Evolutionary conservation across 92 coral and sea anemone species (phyloP).

Genomic region (Parazoanthus swiftii): DNA sequence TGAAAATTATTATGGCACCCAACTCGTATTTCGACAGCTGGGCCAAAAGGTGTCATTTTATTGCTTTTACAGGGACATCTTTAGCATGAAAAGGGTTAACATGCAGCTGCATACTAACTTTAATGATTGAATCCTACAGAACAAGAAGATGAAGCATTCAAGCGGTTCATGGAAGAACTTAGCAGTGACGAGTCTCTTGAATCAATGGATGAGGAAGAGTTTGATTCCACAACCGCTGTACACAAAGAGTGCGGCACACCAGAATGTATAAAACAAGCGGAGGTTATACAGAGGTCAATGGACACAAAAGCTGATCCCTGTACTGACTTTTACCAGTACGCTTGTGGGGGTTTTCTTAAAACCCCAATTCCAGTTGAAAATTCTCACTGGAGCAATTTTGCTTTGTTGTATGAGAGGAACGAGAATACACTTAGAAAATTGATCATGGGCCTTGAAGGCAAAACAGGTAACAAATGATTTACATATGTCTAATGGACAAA

Average conservation of each 20-base stretch:
- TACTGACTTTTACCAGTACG: slow-evolving; percentile 46
- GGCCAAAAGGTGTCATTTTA: too few relatives aligned
- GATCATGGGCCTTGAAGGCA: slow-evolving; percentile 10
- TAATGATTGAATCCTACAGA: background rate
- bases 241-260: slow-evolving; percentile 33
- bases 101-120: too few relatives aligned
- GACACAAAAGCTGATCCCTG: slow-evolving; percentile 47
- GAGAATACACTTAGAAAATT: slow-evolving; percentile 5
- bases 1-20: too few relatives aligned
- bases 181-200: slow-evolving; percentile 17
- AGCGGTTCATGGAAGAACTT: slow-evolving; percentile 24
- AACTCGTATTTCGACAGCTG: too few relatives aligned
- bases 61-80: too few relatives aligned
- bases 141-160: slow-evolving; percentile 25
- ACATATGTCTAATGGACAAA: too few relatives aligned
- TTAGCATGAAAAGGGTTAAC: too few relatives aligned
- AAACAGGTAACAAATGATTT: background rate
- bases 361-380: slow-evolving; percentile 36
- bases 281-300: slow-evolving; percentile 27
- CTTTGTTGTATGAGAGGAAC: background rate
- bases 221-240: background rate
- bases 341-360: slow-evolving; percentile 58
- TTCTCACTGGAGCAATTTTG: slow-evolving; percentile 48
- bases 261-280: slow-evolving; percentile 39
- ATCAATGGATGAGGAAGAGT: background rate